Base-by-base conservation (phyloP, 2,888 invertebrate species). In the Laothoe populi region DNA sequence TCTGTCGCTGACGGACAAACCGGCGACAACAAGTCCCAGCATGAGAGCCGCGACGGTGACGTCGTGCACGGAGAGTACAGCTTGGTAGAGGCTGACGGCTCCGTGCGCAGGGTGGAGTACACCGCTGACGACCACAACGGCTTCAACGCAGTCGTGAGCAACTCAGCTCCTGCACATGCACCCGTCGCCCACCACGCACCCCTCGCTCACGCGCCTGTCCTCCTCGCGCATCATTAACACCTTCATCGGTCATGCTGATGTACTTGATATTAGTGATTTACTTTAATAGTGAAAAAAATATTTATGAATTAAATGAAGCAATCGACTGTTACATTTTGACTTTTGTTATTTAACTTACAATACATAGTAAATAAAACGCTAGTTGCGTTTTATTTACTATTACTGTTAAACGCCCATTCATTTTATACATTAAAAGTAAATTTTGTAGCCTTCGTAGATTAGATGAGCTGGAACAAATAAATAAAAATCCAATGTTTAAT, bases 21-120 rank as follows among this genome's bases (percentile, higher is more conserved):
- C 65, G 94, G 94, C 35, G 94, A 94, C 87, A 93, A 94, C 84
- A 94, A 94, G 87, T 93, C 93, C 67, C 94, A 94, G 80, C 86
- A 90, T 58, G 94, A 94, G 83, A 86, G 88, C 79, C 90, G 93
- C 73, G 93, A 94, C 82, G 95, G 95, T 4, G 94, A 95, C 75
- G 93, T 90, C 60, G 95, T 95, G 69, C 93, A 94, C 76, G 95
- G 95, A 65, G 81, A 83, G 73, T 90, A 90, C 85, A 83, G 87
- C 13, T 81, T 90, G 61, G 60, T 84, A 59, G 89, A 90, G 78
- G 91, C 94, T 63, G 94, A 94, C 73, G 94, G 94, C 72, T 93
- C 93, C 73, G 83, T 92, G 66, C 89, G 93, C 68, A 93, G 77
- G 62, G 94, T 94, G 64, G 84, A 93, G 74, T 94, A 94, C 87